Evolutionary conservation across 1,140 invertebrate species (phyloP).

Genomic region (Apis cerana): DNA sequence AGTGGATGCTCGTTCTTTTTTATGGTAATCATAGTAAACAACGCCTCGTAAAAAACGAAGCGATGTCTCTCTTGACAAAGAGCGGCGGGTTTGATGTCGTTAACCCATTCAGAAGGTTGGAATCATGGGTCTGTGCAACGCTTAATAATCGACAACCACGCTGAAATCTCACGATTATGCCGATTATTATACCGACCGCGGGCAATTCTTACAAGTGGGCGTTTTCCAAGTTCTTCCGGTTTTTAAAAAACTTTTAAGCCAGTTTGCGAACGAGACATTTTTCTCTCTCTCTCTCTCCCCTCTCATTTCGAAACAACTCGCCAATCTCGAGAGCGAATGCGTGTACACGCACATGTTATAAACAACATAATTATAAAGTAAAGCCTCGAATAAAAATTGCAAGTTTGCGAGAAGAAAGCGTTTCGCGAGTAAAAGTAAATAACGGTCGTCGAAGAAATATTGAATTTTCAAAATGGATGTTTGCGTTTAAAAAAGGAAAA

Average conservation of each 20-base stretch:
- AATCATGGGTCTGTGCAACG: slow-evolving; percentile 57
- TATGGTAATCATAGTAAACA: slow-evolving; percentile 16
- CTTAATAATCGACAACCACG: slow-evolving; percentile 71
- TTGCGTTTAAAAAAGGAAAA: too few species aligned
- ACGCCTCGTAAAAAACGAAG: slow-evolving; percentile 36
- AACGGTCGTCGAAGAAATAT: background rate
- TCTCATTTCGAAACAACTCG: too few species aligned
- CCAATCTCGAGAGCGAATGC: background rate
- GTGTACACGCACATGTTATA: background rate
- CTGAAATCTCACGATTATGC: slow-evolving; percentile 63
- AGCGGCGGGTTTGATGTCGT: slow-evolving; percentile 45
- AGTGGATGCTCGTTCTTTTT: background rate
- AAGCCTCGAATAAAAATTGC: background rate
- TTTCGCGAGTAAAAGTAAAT: background rate
- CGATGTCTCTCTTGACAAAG: slow-evolving; percentile 28
- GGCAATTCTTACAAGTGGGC: background rate
- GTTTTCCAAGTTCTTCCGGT: background rate
- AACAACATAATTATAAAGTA: background rate
- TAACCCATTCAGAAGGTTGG: slow-evolving; percentile 55
- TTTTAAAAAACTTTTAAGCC: background rate
- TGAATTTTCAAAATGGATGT: background rate
- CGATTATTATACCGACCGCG: background rate
- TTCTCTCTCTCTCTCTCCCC: too few species aligned
- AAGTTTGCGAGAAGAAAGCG: slow-evolving; percentile 10
- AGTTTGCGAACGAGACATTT: background rate